phyloP scores from a whole-genome alignment of 2,797 vertebrate genomes.

The Danio albolineatus region DNA sequence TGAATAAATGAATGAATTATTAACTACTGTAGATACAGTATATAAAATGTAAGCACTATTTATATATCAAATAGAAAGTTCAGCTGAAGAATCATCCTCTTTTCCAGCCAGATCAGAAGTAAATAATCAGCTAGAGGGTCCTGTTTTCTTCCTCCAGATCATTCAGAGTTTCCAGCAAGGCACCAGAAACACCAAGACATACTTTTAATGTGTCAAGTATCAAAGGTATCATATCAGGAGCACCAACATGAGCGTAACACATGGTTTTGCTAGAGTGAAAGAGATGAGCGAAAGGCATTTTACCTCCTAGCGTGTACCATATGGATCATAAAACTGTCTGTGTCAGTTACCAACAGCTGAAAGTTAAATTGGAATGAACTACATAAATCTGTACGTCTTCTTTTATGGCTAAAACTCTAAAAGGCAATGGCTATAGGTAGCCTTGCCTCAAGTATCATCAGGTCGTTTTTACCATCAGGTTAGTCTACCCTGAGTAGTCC shows the following conservation, averaged over 20 bases:
- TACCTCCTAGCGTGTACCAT: neutral
- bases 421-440: neutral
- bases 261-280: neutral
- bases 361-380: constrained; percentile 8
- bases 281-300: neutral
- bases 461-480: neutral
- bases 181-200: neutral
- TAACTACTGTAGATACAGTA: neutral
- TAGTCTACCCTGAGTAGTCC: neutral
- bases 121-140: neutral
- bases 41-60: neutral
- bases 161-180: neutral
- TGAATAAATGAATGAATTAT: too few relatives aligned
- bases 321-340: constrained; percentile 17
- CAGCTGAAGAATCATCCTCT: neutral
- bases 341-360: constrained; percentile 29
- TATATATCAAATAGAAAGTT: neutral
- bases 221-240: neutral
- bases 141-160: neutral
- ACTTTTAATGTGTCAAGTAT: neutral
- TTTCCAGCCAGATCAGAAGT: neutral
- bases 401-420: constrained; percentile 1
- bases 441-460: neutral
- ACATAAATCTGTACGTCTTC: constrained; percentile 1
- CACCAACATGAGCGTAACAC: neutral